These are phyloP conservation scores for Pomacea canaliculata DNA, from an alignment of 2,888 invertebrate species.

Conservation along the genomic window DNA sequence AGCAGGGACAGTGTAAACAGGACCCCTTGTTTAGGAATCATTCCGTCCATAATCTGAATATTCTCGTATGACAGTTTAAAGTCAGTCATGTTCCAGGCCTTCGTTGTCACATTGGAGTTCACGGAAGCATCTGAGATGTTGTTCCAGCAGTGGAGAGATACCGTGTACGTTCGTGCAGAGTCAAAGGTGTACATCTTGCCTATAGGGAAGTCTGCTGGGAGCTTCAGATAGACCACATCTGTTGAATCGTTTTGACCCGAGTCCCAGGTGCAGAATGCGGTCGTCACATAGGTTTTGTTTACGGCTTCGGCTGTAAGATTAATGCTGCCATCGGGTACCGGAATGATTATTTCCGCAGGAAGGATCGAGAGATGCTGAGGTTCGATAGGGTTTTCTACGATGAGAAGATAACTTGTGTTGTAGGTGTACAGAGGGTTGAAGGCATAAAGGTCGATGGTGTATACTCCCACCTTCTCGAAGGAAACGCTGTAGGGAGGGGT, in stretches of 20 bases:
- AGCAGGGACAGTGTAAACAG: neutral
- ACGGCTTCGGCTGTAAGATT: neutral
- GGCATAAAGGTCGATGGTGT: neutral
- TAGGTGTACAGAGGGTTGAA: neutral
- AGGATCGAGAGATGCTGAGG: neutral
- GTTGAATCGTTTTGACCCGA: neutral
- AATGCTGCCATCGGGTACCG: slow-evolving; percentile 5
- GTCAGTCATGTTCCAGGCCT: neutral
- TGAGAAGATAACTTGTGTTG: neutral
- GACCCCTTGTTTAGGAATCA: neutral
- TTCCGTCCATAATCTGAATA: neutral
- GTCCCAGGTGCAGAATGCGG: slow-evolving; percentile 3
- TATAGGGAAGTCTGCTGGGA: neutral
- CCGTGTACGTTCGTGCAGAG: neutral
- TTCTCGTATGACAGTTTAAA: neutral
- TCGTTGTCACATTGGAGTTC: neutral
- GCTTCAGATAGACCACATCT: neutral
- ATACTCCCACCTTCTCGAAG: neutral
- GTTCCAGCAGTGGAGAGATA: neutral
- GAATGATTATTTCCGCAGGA: neutral
- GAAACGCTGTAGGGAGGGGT: neutral
- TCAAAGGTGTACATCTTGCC: neutral
- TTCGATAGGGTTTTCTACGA: neutral
- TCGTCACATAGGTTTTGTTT: neutral
- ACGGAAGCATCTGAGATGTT: neutral